phyloP scores from a whole-genome alignment of 2,888 invertebrate species.

The Ischnus inquisitorius region DNA sequence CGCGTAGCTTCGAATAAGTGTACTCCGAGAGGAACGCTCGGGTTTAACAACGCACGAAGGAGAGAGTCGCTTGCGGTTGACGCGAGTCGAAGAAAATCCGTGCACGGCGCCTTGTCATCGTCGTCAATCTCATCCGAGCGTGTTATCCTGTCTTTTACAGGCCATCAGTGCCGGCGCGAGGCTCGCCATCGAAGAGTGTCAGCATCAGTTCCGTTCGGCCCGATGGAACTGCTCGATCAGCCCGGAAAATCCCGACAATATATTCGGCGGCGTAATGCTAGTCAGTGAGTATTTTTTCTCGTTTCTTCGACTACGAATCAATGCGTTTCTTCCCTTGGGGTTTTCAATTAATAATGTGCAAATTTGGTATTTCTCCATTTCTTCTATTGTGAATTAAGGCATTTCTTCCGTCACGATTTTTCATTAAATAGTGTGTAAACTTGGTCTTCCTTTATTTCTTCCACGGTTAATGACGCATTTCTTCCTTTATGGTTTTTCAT shows the following conservation, averaged over 20 bases:
- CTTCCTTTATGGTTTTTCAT: too few species aligned
- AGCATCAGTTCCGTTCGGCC: slow-evolving; percentile 94
- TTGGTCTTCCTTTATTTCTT: too few species aligned
- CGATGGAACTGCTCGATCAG: slow-evolving; percentile 96
- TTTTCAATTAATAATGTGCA: slow-evolving; percentile 2
- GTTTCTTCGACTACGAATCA: slow-evolving; percentile 21
- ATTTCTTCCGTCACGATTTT: background rate
- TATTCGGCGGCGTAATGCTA: slow-evolving; percentile 94
- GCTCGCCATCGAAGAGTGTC: slow-evolving; percentile 95
- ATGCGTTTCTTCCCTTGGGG: slow-evolving; percentile 8
- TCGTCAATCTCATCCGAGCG: slow-evolving; percentile 49
- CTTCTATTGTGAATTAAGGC: background rate
- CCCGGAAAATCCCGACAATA: slow-evolving; percentile 90
- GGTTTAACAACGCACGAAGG: slow-evolving; percentile 12
- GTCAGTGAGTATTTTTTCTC: slow-evolving; percentile 90
- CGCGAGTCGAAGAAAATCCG: slow-evolving; percentile 22
- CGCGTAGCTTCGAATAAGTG: background rate
- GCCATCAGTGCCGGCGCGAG: slow-evolving; percentile 93
- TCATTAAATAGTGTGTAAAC: background rate
- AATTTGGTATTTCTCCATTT: slow-evolving; percentile 19
- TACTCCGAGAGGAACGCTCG: slow-evolving; percentile 11
- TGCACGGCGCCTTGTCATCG: slow-evolving; percentile 43
- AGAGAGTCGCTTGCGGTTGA: slow-evolving; percentile 11
- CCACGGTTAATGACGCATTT: too few species aligned
- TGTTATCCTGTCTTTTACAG: slow-evolving; percentile 86